A percentile compares a stretch with the other conserved stretches of the same genome.
Evolutionary conservation across 2,113 vertebrate species (phyloP).

Genomic region (Thinocorus orbignyianus): DNA sequence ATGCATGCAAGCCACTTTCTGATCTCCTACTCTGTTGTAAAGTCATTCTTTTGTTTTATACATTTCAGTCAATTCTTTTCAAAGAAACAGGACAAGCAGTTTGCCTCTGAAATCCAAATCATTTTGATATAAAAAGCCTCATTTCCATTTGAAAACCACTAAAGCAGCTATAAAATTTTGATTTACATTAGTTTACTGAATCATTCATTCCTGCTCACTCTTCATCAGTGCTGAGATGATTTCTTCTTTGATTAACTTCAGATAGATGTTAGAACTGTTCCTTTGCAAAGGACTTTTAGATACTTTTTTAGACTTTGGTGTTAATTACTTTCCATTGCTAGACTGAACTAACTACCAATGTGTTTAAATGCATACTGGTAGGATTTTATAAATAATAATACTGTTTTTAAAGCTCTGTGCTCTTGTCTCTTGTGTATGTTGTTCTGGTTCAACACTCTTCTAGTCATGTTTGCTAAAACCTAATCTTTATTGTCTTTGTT

Average conservation of each 20-base stretch:
- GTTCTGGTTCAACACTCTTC: neutral
- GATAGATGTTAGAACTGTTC: slow-evolving; percentile 17
- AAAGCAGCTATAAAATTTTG: slow-evolving; percentile 42
- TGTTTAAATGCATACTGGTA: neutral
- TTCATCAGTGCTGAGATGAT: slow-evolving; percentile 39
- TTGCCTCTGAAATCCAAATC: slow-evolving; percentile 57
- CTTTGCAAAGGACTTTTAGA: neutral
- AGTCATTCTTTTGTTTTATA: neutral
- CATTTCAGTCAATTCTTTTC: neutral
- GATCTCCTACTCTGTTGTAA: neutral
- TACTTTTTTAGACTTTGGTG: neutral
- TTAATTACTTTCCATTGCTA: slow-evolving; percentile 25
- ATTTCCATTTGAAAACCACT: slow-evolving; percentile 66
- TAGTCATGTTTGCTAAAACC: neutral
- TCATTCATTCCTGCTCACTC: slow-evolving; percentile 38
- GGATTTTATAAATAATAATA: neutral
- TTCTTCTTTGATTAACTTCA: slow-evolving; percentile 60
- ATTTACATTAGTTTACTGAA: slow-evolving; percentile 60
- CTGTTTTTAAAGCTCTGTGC: neutral
- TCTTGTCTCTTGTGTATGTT: neutral
- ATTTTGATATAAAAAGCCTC: slow-evolving; percentile 47
- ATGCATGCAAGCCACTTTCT: neutral
- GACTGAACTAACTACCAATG: neutral
- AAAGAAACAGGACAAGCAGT: neutral
- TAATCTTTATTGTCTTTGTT: neutral